Percentiles rank a stretch among this genome's conserved stretches.
phyloP scores from a whole-genome alignment of 2,797 vertebrate genomes.

The Enteromius radiatus region DNA sequence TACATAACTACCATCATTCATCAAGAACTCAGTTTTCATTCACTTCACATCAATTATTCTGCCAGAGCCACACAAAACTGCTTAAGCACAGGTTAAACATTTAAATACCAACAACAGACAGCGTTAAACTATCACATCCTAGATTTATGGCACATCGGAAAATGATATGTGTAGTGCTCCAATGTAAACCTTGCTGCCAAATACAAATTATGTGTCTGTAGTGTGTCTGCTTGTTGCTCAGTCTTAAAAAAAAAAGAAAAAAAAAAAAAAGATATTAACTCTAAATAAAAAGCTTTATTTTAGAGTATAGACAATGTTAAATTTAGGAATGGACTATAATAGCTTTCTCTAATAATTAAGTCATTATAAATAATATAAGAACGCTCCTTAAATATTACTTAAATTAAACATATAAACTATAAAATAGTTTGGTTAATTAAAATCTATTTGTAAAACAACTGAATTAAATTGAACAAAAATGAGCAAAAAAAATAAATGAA shows the following conservation, averaged over 20 bases:
- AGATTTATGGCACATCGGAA: conserved; percentile 47
- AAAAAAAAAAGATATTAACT: neutral
- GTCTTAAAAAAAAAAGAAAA: too few relatives aligned
- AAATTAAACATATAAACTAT: neutral
- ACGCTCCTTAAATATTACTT: neutral
- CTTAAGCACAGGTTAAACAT: conserved; percentile 23
- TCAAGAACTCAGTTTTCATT: conserved; percentile 50
- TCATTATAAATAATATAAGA: neutral
- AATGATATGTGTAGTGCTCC: conserved; percentile 13
- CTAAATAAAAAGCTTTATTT: neutral
- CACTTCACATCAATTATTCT: conserved; percentile 35
- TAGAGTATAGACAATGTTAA: neutral
- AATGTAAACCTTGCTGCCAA: conserved; percentile 24
- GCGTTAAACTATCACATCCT: conserved; percentile 47
- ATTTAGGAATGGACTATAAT: neutral
- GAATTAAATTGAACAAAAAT: neutral
- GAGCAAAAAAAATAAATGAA: neutral
- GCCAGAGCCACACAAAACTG: conserved; percentile 19
- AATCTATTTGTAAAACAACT: neutral
- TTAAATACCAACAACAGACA: conserved; percentile 26
- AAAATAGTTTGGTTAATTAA: neutral
- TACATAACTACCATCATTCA: conserved; percentile 63
- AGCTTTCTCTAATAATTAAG: neutral
- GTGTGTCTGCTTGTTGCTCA: neutral
- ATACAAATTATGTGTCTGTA: conserved; percentile 23